A percentile compares a stretch with the other conserved stretches of the same genome.
Evolutionary conservation across 2,113 vertebrate genomes (phyloP).

Genomic region (Steatornis caripensis): DNA sequence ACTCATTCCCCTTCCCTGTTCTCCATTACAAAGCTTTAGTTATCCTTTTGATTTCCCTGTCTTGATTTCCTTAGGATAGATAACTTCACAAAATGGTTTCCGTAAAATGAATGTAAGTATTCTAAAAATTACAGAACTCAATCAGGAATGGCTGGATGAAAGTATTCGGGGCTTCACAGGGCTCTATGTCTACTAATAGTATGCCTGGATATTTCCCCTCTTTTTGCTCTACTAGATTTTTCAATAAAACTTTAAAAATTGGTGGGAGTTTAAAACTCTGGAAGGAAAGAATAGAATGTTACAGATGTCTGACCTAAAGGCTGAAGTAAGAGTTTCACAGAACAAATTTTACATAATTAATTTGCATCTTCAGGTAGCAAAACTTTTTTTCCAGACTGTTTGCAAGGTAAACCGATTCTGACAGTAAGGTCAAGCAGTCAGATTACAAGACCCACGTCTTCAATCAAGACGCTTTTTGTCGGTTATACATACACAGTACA

Average conservation of each 20-base stretch:
- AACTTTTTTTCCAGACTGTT: not conserved
- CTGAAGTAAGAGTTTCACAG: not conserved
- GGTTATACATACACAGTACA: not conserved
- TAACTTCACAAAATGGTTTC: not conserved
- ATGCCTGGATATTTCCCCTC: not conserved
- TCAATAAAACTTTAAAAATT: not conserved
- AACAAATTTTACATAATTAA: not conserved
- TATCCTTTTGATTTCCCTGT: not conserved
- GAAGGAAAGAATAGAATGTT: not conserved
- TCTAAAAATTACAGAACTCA: not conserved
- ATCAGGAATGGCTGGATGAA: not conserved
- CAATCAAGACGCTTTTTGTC: not conserved
- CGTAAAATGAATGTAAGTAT: not conserved
- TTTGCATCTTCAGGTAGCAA: not conserved
- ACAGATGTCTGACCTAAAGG: not conserved
- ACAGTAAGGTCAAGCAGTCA: not conserved
- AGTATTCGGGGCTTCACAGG: not conserved
- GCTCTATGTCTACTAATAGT: not conserved
- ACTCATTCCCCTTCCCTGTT: not conserved
- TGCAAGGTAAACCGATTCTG: not conserved
- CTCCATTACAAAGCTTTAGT: not conserved
- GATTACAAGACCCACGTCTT: not conserved
- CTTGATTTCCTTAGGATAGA: not conserved
- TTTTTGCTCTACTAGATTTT: not conserved
- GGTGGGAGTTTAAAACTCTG: not conserved